These are phyloP conservation scores for Temnothorax rugatulus DNA, from an alignment of 2,888 invertebrate species.

Conservation along the genomic window DNA sequence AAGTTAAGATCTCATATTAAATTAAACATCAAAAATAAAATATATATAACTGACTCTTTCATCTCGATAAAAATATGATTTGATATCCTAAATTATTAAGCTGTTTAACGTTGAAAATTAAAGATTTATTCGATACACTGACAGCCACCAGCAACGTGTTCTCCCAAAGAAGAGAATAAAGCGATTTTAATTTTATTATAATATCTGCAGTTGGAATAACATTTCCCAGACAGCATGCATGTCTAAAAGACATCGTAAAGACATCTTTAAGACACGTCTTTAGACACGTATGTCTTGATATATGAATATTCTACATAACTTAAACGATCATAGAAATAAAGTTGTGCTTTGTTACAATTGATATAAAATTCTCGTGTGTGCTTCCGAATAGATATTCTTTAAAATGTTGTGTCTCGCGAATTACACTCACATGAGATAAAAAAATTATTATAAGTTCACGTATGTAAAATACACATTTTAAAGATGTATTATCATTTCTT, in stretches of 20 bases:
- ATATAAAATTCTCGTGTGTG: neutral
- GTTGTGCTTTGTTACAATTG: neutral
- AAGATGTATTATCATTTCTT: slow-evolving; percentile 4
- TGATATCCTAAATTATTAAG: slow-evolving; percentile 12
- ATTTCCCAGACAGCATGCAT: too few species aligned
- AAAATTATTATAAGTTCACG: neutral
- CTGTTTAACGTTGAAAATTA: neutral
- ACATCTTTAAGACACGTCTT: too few species aligned
- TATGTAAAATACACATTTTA: slow-evolving; percentile 19
- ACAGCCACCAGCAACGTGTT: neutral
- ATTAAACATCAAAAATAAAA: neutral
- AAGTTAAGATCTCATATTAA: neutral
- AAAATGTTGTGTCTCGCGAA: neutral
- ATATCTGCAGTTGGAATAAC: neutral
- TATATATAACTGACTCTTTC: neutral
- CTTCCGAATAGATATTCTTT: neutral
- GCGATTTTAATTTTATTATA: neutral
- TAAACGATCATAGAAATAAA: slow-evolving; percentile 9
- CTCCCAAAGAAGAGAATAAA: neutral
- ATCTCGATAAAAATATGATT: neutral
- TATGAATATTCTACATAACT: neutral
- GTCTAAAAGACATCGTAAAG: too few species aligned
- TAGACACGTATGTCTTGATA: neutral
- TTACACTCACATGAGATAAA: neutral
- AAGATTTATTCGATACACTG: neutral